A percentile compares a stretch with the other conserved stretches of the same genome.
phyloP scores from a whole-genome alignment of 2,797 vertebrate species.

The Crax fasciolata region DNA sequence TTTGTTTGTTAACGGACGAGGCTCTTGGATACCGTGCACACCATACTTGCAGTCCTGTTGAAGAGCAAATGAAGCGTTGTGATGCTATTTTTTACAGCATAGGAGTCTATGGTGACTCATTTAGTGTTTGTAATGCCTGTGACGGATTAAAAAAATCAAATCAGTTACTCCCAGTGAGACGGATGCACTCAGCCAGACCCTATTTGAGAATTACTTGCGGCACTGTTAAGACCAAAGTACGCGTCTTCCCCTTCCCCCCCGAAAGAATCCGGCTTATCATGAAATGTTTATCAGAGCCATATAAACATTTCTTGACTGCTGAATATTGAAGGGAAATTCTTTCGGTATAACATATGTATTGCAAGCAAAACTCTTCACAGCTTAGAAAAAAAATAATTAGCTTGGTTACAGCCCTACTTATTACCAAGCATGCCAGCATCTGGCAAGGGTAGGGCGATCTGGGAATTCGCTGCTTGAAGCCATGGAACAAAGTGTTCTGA shows the following conservation, averaged over 20 bases:
- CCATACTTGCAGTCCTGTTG: slow-evolving; percentile 53
- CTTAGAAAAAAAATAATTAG: slow-evolving; percentile 17
- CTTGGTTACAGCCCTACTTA: slow-evolving; percentile 55
- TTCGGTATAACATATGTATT: slow-evolving; percentile 60
- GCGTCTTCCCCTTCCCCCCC: slow-evolving; percentile 32
- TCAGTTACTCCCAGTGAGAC: slow-evolving; percentile 17
- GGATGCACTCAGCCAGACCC: slow-evolving; percentile 57
- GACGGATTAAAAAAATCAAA: slow-evolving; percentile 62
- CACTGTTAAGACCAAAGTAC: slow-evolving; percentile 67
- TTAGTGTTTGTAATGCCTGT: slow-evolving; percentile 58
- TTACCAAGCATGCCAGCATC: slow-evolving; percentile 81
- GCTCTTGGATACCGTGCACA: slow-evolving; percentile 49
- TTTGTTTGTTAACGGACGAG: slow-evolving; percentile 33
- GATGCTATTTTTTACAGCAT: slow-evolving; percentile 54
- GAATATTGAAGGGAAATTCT: slow-evolving; percentile 76
- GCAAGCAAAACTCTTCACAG: slow-evolving; percentile 57
- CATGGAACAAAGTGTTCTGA: slow-evolving; percentile 84
- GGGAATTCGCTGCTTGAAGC: slow-evolving; percentile 81
- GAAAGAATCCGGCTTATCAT: slow-evolving; percentile 76
- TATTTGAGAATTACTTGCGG: slow-evolving; percentile 68
- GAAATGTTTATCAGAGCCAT: slow-evolving; percentile 81
- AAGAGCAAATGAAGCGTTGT: slow-evolving; percentile 59
- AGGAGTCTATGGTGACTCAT: slow-evolving; percentile 60
- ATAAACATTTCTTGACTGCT: slow-evolving; percentile 80
- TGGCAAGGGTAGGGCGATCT: slow-evolving; percentile 74